phyloP scores from a whole-genome alignment of 2,888 invertebrate species.

The Dendrolimus pini region DNA sequence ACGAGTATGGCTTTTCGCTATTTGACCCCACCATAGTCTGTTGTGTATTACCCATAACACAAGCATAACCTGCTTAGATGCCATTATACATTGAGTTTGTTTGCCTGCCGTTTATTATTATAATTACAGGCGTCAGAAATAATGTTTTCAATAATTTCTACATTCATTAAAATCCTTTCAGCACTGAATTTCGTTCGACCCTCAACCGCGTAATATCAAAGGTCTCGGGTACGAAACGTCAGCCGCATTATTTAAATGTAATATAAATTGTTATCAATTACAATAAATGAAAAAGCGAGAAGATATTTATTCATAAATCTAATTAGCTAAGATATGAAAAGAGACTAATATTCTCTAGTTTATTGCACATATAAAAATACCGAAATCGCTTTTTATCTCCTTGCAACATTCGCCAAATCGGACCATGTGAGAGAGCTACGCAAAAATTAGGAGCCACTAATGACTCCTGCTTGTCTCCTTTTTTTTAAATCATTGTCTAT shows the following conservation, averaged over 20 bases:
- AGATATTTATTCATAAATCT: constrained; percentile 48
- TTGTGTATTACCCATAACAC: too few species aligned
- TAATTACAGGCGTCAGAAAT: too few species aligned
- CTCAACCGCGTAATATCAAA: background rate
- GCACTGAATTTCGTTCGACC: background rate
- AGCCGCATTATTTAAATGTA: background rate
- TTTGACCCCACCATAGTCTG: too few species aligned
- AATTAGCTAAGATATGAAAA: constrained; percentile 71
- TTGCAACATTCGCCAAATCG: constrained; percentile 19
- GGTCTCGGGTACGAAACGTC: background rate
- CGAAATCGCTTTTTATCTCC: constrained; percentile 34
- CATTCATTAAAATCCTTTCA: background rate
- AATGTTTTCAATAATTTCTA: background rate
- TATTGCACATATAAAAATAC: constrained; percentile 73
- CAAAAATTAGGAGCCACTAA: constrained; percentile 2
- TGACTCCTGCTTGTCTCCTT: constrained; percentile 9
- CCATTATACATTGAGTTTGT: too few species aligned
- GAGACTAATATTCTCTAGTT: constrained; percentile 52
- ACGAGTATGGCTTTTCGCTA: too few species aligned
- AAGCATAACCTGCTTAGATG: too few species aligned
- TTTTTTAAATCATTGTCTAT: constrained; percentile 25
- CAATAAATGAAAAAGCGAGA: constrained; percentile 59
- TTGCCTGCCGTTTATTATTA: too few species aligned
- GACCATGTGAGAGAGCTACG: constrained; percentile 26
- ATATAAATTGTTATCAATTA: constrained; percentile 17